Conservation (phyloP, 2,113 vertebrate genomes). For the Tragelaphus imberbis region DNA sequence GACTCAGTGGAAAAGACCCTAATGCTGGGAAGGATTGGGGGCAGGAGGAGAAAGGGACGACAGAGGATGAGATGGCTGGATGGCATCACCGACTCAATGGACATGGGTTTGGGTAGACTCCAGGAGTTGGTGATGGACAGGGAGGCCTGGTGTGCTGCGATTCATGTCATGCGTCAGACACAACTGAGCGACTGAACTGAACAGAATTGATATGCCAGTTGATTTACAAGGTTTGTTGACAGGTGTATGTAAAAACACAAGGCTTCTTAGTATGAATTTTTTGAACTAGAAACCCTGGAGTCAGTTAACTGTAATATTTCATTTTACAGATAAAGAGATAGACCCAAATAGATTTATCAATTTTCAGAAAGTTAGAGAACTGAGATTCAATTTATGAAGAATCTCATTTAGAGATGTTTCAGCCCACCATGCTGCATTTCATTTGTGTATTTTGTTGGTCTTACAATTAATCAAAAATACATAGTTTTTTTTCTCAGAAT, state of each 20-base stretch:
- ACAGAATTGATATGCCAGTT: not conserved
- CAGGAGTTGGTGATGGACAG: not conserved
- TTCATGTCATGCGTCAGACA: not conserved
- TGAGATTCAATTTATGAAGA: not conserved
- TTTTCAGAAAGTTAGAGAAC: constrained; percentile 23
- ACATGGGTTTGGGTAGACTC: not conserved
- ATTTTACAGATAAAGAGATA: constrained; percentile 8
- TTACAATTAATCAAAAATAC: constrained; percentile 13
- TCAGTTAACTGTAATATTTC: not conserved
- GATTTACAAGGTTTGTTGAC: not conserved
- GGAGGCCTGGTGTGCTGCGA: not conserved
- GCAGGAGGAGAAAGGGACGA: not conserved
- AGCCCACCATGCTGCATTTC: not conserved
- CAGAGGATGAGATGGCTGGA: too few relatives aligned
- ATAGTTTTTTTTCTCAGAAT: constrained; percentile 27
- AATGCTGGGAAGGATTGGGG: not conserved
- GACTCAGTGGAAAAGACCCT: not conserved
- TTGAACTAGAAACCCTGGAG: not conserved
- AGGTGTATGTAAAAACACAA: constrained; percentile 1
- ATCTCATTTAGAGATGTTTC: not conserved
- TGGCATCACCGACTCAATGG: not conserved
- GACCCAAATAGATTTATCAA: not conserved
- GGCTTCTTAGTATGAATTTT: not conserved
- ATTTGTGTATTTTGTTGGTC: not conserved
- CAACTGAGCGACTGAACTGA: not conserved